Evolutionary conservation across 2,797 vertebrate species (phyloP), one percentile per base, ranked within the genome.

Genomic region (Labeo calbasu): DNA sequence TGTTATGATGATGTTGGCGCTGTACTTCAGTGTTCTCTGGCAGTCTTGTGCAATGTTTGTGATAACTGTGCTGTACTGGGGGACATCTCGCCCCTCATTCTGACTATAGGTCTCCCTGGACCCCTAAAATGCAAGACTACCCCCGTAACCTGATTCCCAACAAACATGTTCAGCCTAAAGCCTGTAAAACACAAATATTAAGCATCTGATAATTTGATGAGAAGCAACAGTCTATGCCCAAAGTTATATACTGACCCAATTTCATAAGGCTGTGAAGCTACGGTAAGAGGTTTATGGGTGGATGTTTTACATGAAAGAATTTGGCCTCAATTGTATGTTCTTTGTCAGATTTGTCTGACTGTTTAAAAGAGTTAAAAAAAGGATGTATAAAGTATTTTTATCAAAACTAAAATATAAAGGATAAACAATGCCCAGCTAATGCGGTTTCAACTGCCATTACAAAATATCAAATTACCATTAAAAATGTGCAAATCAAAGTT

Each of bases 111-210:
- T 69, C 77, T 84, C 86, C 5, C 28, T 23, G 71, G 85, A 81
- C 59, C 70, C 59, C 55, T 85, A 59, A 85, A 85, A 43, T 14
- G 53, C 57, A 61, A 71, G 40, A 61, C 57, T 57, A 36, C 66
- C 83, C 13, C 43, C 68, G 85, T 81, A 85, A 87, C 53, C 65
- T 40, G 80, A 87, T 40, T 86, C 84, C 79, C 40, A 82, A 61
- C 72, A 81, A 84, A 86, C 76, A 81, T 79, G 77, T 84, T 82
- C 65, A 63, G 36, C 69, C 53, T 32, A 25, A 50, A 77, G 80
- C 82, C 80, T 85, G 73, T 86, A 83, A 88, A 90, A 83, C 73
- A 86, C 71, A 87, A 83, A 82, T 83, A 83, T 87, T 84, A 83
- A 86, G 77, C 69, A 82, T 73, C 84, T 89, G 82, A 90, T 85